Evolutionary conservation across 2,888 invertebrate genomes (phyloP).

Genomic region (Muscina levida): DNA sequence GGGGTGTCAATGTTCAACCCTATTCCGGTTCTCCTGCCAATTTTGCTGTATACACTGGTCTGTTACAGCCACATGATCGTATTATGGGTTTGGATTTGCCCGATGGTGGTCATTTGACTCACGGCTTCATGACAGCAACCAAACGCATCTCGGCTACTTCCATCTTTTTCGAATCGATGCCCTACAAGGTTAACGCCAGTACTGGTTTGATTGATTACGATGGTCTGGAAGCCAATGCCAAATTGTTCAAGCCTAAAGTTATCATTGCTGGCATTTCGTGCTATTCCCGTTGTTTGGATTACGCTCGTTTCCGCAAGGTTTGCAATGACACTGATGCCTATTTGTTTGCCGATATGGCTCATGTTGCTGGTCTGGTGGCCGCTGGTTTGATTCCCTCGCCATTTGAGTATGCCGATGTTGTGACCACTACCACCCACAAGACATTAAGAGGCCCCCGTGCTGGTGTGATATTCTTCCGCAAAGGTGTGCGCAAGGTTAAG

Average conservation of each 20-base stretch:
- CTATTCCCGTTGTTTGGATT: slow-evolving; percentile 95
- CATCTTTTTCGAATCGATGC: slow-evolving; percentile 98
- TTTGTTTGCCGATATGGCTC: slow-evolving; percentile 97
- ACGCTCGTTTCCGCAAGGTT: slow-evolving; percentile 91
- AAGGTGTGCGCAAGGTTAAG: slow-evolving; percentile 89
- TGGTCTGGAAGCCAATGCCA: slow-evolving; percentile 88
- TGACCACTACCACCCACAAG: slow-evolving; percentile 97
- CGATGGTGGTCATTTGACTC: slow-evolving; percentile 97
- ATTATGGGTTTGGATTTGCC: slow-evolving; percentile 98
- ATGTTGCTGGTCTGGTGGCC: slow-evolving; percentile 95
- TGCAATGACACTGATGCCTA: slow-evolving; percentile 92
- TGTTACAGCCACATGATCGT: slow-evolving; percentile 94
- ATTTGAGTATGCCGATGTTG: slow-evolving; percentile 94
- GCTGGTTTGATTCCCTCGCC: slow-evolving; percentile 94
- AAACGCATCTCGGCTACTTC: slow-evolving; percentile 98
- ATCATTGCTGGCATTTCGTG: slow-evolving; percentile 97
- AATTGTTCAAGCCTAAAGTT: slow-evolving; percentile 93
- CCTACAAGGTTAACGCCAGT: slow-evolving; percentile 92
- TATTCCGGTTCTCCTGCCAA: slow-evolving; percentile 98
- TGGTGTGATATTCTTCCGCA: slow-evolving; percentile 95
- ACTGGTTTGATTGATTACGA: slow-evolving; percentile 97
- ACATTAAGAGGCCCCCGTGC: slow-evolving; percentile 93
- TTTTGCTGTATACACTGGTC: slow-evolving; percentile 96
- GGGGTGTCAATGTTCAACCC: slow-evolving; percentile 99
- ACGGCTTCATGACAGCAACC: slow-evolving; percentile 92